Percentiles rank a stretch among this genome's conserved stretches.
These are phyloP conservation scores for Cryptocephalus moraei DNA, from an alignment of 2,888 invertebrate species.

Conservation along the genomic window DNA sequence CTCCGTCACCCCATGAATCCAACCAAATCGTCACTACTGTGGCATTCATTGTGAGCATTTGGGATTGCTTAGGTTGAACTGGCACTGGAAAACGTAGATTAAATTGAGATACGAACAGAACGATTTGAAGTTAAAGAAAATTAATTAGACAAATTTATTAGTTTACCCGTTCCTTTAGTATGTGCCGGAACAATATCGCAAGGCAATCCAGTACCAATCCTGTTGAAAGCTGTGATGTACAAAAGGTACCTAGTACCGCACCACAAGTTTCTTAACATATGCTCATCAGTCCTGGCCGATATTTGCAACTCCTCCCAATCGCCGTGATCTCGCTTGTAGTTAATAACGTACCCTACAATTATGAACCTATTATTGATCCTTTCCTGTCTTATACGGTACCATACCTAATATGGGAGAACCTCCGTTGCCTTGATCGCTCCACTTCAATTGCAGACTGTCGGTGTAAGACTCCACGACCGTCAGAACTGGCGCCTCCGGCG, in stretches of 20 bases:
- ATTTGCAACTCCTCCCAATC: slow-evolving; percentile 89
- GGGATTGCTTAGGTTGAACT: slow-evolving; percentile 67
- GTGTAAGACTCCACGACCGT: slow-evolving; percentile 74
- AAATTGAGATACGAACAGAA: too few relatives aligned
- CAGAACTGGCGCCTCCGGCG: slow-evolving; percentile 76
- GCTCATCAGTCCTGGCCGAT: slow-evolving; percentile 68
- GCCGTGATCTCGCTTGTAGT: slow-evolving; percentile 81
- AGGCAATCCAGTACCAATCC: slow-evolving; percentile 80
- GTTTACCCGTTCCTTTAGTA: slow-evolving; percentile 64
- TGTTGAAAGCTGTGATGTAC: slow-evolving; percentile 83
- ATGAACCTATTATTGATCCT: slow-evolving; percentile 39
- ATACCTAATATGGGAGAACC: slow-evolving; percentile 67
- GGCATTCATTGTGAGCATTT: slow-evolving; percentile 74
- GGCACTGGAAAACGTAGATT: slow-evolving; percentile 43
- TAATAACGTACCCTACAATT: slow-evolving; percentile 69
- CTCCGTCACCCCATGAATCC: slow-evolving; percentile 82
- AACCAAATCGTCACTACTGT: slow-evolving; percentile 80
- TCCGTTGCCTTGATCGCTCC: slow-evolving; percentile 64
- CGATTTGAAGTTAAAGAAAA: neutral
- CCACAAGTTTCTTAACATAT: slow-evolving; percentile 72
- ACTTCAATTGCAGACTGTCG: slow-evolving; percentile 71
- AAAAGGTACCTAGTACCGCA: slow-evolving; percentile 82
- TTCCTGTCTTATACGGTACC: neutral
- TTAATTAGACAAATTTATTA: neutral
- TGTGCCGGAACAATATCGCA: slow-evolving; percentile 81